phyloP scores from a whole-genome alignment of 1,140 invertebrate genomes.

The Bursaphelenchus mucronatus region DNA sequence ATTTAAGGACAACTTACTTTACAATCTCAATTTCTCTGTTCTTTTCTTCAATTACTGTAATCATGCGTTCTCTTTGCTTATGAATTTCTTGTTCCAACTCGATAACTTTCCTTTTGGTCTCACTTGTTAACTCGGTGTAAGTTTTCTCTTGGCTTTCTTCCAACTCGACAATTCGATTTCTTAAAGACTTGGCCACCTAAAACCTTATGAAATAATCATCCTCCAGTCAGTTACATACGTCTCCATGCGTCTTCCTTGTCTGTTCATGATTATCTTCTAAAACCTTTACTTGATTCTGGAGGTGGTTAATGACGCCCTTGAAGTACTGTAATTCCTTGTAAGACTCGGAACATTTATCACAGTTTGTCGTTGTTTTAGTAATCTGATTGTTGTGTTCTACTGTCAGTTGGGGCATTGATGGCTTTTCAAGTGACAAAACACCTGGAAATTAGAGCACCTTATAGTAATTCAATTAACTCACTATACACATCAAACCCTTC shows the following conservation, averaged over 20 bases:
- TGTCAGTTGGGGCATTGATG: neutral
- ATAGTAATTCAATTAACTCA: neutral
- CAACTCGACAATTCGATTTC: slow-evolving; percentile 45
- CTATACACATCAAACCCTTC: slow-evolving; percentile 12
- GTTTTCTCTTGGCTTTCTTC: slow-evolving; percentile 38
- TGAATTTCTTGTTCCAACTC: slow-evolving; percentile 46
- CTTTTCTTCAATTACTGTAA: slow-evolving; percentile 43
- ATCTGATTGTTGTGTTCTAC: slow-evolving; percentile 1
- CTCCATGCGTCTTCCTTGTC: slow-evolving; percentile 38
- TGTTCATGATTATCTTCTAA: slow-evolving; percentile 36
- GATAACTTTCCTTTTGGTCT: slow-evolving; percentile 37
- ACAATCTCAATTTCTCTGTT: slow-evolving; percentile 45
- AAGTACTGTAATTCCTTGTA: slow-evolving; percentile 39
- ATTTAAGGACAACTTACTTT: slow-evolving; percentile 22
- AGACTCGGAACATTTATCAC: slow-evolving; percentile 28
- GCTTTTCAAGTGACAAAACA: slow-evolving; percentile 22
- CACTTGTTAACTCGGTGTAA: slow-evolving; percentile 33
- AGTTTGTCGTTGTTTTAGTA: slow-evolving; percentile 7
- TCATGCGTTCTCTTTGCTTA: slow-evolving; percentile 35
- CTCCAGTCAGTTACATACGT: slow-evolving; percentile 15
- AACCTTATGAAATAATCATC: slow-evolving; percentile 18
- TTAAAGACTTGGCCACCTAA: slow-evolving; percentile 30
- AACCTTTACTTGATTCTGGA: slow-evolving; percentile 34
- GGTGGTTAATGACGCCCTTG: slow-evolving; percentile 34
- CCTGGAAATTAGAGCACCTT: slow-evolving; percentile 1